Conservation (phyloP, 2,888 invertebrate species). For the Antitype chi region DNA sequence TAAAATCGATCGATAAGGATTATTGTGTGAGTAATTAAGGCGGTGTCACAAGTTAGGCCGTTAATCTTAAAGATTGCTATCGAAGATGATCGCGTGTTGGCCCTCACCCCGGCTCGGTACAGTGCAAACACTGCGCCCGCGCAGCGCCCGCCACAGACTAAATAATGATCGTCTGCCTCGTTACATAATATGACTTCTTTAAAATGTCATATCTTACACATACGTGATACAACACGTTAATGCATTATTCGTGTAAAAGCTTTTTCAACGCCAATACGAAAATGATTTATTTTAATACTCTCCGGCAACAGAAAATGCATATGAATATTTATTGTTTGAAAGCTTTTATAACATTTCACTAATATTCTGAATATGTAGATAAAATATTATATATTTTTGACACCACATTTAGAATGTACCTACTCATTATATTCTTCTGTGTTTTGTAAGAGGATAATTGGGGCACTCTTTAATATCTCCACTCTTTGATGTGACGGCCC, state of each 20-base stretch:
- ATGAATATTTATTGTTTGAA: conserved; percentile 33
- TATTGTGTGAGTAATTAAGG: conserved; percentile 87
- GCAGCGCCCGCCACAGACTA: conserved; percentile 66
- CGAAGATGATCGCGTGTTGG: conserved; percentile 85
- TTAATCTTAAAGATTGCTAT: conserved; percentile 88
- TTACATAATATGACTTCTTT: conserved; percentile 74
- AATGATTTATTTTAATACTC: conserved; percentile 77
- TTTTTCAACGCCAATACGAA: conserved; percentile 77
- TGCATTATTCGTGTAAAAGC: conserved; percentile 83
- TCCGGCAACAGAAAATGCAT: conserved; percentile 40
- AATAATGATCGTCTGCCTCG: conserved; percentile 75
- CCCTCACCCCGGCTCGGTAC: conserved; percentile 69
- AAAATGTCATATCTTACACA: conserved; percentile 66
- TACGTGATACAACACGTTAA: conserved; percentile 75
- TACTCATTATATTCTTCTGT: conserved; percentile 27
- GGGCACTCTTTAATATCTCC: neutral
- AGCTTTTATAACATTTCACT: conserved; percentile 27
- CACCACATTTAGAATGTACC: conserved; percentile 26
- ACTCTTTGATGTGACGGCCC: conserved; percentile 43
- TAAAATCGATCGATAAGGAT: conserved; percentile 82
- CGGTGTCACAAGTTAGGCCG: conserved; percentile 83
- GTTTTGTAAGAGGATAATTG: conserved; percentile 22
- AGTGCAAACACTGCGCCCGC: conserved; percentile 67
- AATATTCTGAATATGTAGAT: conserved; percentile 13
- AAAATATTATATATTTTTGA: conserved; percentile 23